phyloP scores from a whole-genome alignment of 2,797 vertebrate genomes.

The Lutjanus campechanus region DNA sequence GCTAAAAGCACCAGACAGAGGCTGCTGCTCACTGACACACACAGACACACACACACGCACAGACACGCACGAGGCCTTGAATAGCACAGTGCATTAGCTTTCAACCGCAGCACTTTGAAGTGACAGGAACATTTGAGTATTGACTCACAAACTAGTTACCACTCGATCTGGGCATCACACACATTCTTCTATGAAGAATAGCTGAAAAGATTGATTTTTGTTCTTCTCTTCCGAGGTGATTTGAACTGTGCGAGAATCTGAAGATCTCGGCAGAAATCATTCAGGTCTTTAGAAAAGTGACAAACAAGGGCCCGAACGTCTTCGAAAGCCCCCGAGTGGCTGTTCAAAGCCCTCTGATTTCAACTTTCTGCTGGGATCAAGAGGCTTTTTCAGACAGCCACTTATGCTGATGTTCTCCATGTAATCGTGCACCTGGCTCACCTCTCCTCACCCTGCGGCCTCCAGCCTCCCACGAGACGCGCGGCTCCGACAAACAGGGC shows the following conservation, averaged over 20 bases:
- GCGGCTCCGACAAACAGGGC: constrained; percentile 12
- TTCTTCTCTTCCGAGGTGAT: constrained; percentile 16
- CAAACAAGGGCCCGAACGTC: neutral
- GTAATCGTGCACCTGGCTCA: constrained; percentile 54
- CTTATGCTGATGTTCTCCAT: constrained; percentile 39
- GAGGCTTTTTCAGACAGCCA: constrained; percentile 29
- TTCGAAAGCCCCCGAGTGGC: neutral
- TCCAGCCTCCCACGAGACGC: constrained; percentile 27
- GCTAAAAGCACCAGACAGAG: constrained; percentile 47
- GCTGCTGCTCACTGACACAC: neutral
- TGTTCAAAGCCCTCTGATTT: constrained; percentile 52
- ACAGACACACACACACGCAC: constrained; percentile 22
- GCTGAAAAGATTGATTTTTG: constrained; percentile 13
- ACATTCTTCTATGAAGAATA: constrained; percentile 10
- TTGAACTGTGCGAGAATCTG: constrained; percentile 25
- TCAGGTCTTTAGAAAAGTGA: constrained; percentile 24
- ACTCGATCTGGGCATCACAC: constrained; percentile 30
- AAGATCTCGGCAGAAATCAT: constrained; percentile 19
- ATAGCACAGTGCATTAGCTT: constrained; percentile 49
- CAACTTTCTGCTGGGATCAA: constrained; percentile 42
- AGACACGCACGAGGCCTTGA: constrained; percentile 25
- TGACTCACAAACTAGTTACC: constrained; percentile 44
- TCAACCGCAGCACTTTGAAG: constrained; percentile 42
- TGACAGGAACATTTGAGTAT: constrained; percentile 39
- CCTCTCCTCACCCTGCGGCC: constrained; percentile 24